Conservation (phyloP, 2,797 vertebrate species). For the Spondyliosoma cantharus region DNA sequence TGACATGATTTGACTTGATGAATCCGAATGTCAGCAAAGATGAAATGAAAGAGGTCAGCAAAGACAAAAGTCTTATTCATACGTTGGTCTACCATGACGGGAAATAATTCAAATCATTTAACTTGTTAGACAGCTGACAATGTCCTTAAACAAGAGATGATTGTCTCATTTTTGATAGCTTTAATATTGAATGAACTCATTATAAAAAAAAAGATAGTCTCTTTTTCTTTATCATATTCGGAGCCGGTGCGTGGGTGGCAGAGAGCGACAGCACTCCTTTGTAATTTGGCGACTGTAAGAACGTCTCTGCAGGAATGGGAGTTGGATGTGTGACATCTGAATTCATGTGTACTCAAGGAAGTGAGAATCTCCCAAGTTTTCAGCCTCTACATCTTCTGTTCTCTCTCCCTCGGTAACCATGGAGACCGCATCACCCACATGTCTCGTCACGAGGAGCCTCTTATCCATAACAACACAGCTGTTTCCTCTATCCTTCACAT, state of each 20-base stretch:
- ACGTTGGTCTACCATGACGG: background rate
- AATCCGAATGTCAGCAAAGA: background rate
- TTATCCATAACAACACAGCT: slow-evolving; percentile 80
- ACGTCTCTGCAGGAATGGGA: slow-evolving; percentile 43
- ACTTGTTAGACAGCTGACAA: slow-evolving; percentile 7
- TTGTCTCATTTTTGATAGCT: slow-evolving; percentile 15
- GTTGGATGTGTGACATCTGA: slow-evolving; percentile 52
- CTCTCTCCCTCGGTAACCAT: slow-evolving; percentile 70
- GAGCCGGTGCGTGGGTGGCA: slow-evolving; percentile 39
- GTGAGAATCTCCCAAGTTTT: slow-evolving; percentile 64
- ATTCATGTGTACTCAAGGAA: slow-evolving; percentile 46
- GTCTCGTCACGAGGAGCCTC: slow-evolving; percentile 75
- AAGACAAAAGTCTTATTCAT: slow-evolving; percentile 2
- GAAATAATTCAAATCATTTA: slow-evolving; percentile 1
- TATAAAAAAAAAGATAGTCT: slow-evolving; percentile 18
- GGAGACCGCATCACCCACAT: slow-evolving; percentile 79
- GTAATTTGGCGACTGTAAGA: slow-evolving; percentile 43
- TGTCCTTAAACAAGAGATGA: slow-evolving; percentile 7
- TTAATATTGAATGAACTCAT: slow-evolving; percentile 16
- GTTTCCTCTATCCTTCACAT: slow-evolving; percentile 75
- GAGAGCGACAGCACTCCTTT: slow-evolving; percentile 41
- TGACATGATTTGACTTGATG: no score
- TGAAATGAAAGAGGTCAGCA: background rate
- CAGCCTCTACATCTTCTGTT: slow-evolving; percentile 60
- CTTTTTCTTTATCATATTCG: slow-evolving; percentile 28